These are phyloP conservation scores for Bemisia tabaci DNA, from an alignment of 1,140 invertebrate species.

Conservation along the genomic window DNA sequence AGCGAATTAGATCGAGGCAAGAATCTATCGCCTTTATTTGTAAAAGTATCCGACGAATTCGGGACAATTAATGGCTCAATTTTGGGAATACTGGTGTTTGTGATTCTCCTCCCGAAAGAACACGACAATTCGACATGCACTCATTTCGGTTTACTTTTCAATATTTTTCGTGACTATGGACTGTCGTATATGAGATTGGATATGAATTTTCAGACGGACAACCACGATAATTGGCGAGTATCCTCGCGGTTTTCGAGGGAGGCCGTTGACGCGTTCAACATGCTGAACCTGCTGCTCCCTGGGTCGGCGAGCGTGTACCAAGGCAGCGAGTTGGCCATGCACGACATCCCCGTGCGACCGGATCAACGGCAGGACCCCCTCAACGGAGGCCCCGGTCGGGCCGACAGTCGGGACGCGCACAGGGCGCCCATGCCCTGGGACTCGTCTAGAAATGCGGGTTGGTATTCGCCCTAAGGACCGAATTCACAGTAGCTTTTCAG, in stretches of 20 bases:
- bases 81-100: too few species aligned
- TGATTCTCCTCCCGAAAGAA: too few species aligned
- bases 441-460: slow-evolving; percentile 39
- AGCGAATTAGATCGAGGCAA: too few species aligned
- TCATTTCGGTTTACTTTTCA: too few species aligned
- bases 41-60: too few species aligned
- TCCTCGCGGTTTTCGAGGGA: slow-evolving; percentile 39
- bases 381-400: slow-evolving; percentile 21
- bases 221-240: slow-evolving; percentile 44
- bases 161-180: too few species aligned
- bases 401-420: slow-evolving; percentile 42
- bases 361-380: slow-evolving; percentile 35
- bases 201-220: slow-evolving; percentile 43
- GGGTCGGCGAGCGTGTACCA: slow-evolving; percentile 60
- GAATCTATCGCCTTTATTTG: too few species aligned
- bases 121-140: too few species aligned
- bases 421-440: slow-evolving; percentile 62
- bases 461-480: slow-evolving; percentile 17
- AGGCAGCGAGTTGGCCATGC: slow-evolving; percentile 64
- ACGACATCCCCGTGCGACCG: slow-evolving; percentile 40
- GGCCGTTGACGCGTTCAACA: slow-evolving; percentile 45
- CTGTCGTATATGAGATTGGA: too few species aligned
- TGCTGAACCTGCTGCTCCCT: slow-evolving; percentile 50
- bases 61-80: too few species aligned
- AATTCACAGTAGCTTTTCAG: too few species aligned